phyloP scores from a whole-genome alignment of 2,888 invertebrate genomes.

The Caenorhabditis zanzibari region DNA sequence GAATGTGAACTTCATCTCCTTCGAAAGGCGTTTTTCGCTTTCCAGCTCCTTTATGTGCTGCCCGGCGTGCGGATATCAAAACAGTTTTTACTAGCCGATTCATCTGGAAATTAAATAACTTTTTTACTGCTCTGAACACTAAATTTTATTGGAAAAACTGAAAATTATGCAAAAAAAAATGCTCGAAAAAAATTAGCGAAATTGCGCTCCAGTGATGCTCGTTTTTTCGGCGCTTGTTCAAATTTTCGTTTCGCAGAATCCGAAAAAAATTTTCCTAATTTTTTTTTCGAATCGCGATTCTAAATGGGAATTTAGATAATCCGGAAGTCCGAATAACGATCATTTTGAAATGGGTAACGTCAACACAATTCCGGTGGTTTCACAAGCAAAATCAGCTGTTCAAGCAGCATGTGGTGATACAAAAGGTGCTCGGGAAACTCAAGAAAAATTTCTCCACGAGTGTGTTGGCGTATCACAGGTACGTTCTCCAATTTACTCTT shows the following conservation, averaged over 20 bases:
- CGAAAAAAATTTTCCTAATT: neutral
- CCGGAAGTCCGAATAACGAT: too few species aligned
- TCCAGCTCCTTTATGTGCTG: slow-evolving; percentile 20
- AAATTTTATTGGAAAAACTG: neutral
- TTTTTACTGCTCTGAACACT: neutral
- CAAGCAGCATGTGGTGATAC: neutral
- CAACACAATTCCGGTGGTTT: slow-evolving; percentile 16
- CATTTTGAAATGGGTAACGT: slow-evolving; percentile 26
- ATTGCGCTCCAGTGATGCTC: neutral
- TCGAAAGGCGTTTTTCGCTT: slow-evolving; percentile 50
- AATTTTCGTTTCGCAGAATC: neutral
- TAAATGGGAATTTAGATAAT: too few species aligned
- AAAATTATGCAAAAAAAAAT: neutral
- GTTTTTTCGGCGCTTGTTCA: neutral
- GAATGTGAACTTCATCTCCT: slow-evolving; percentile 54
- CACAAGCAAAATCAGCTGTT: slow-evolving; percentile 18
- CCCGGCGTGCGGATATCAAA: neutral
- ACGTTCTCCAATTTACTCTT: neutral
- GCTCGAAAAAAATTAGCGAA: neutral
- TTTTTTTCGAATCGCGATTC: neutral
- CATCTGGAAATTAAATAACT: slow-evolving; percentile 17
- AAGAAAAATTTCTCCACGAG: slow-evolving; percentile 19
- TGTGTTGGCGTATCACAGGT: slow-evolving; percentile 21
- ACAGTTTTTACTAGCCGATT: slow-evolving; percentile 13
- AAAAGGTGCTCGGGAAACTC: slow-evolving; percentile 12